Percentiles rank a stretch among this genome's conserved stretches.
These are phyloP conservation scores for Fregata magnificens DNA, from an alignment of 2,113 vertebrate genomes.

Conservation along the genomic window DNA sequence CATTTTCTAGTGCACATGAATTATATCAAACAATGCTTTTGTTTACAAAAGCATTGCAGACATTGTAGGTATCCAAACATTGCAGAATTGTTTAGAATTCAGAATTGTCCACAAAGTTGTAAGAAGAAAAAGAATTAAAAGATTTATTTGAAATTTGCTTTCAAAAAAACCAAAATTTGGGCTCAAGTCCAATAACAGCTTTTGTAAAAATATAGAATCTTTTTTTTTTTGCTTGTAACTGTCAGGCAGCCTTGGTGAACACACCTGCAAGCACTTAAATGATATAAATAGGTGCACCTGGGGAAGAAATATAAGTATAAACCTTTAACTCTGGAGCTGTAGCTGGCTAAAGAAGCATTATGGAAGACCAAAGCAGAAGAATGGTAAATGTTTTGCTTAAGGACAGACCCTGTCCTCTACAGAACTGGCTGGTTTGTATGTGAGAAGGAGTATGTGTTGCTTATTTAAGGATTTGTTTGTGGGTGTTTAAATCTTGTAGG, in stretches of 20 bases:
- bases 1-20: not conserved
- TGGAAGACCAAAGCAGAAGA: not conserved
- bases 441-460: not conserved
- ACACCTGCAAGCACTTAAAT: not conserved
- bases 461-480: not conserved
- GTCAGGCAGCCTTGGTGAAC: not conserved
- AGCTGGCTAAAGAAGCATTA: not conserved
- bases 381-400: not conserved
- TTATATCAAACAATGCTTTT: not conserved
- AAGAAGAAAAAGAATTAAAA: not conserved
- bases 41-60: not conserved
- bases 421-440: not conserved
- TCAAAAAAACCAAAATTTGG: accelerated
- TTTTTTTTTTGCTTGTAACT: not conserved
- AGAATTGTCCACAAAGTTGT: not conserved
- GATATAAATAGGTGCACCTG: not conserved
- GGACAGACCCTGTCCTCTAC: not conserved
- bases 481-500: not conserved
- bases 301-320: not conserved
- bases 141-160: not conserved
- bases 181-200: not conserved
- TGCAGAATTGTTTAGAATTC: not conserved
- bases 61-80: not conserved
- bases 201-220: not conserved
- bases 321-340: not conserved